Evolutionary conservation across 2,113 vertebrate species (phyloP).

Genomic region (Pomatorhinus ruficollis): DNA sequence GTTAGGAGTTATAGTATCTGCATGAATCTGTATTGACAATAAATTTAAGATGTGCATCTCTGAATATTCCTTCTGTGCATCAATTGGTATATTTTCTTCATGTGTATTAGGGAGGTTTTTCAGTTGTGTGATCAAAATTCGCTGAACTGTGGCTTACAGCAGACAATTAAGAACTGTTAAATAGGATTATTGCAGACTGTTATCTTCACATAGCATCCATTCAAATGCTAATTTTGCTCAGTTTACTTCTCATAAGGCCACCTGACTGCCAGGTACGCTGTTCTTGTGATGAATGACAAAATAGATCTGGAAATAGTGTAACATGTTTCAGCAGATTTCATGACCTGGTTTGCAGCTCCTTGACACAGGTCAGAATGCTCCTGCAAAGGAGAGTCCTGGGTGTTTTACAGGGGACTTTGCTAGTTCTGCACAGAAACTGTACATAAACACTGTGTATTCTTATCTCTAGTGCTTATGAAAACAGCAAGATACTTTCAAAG

Average conservation of each 20-base stretch:
- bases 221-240: conserved; percentile 42
- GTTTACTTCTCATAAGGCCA: conserved; percentile 4
- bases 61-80: not conserved
- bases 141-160: conserved; percentile 48
- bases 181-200: conserved; percentile 52
- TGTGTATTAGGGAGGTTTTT: not conserved
- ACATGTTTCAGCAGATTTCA: not conserved
- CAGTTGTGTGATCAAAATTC: conserved; percentile 29
- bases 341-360: not conserved
- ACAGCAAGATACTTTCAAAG: not conserved
- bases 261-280: not conserved
- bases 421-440: not conserved
- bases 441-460: not conserved
- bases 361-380: not conserved
- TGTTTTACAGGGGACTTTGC: not conserved
- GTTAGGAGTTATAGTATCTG: not conserved
- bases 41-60: not conserved
- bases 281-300: not conserved
- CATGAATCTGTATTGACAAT: not conserved
- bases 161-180: conserved; percentile 58
- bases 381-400: not conserved
- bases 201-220: not conserved
- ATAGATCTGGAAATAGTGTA: not conserved
- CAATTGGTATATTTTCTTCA: not conserved
- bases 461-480: not conserved